Conservation (phyloP, 2,113 vertebrate genomes). For the Terrapene triunguis region DNA sequence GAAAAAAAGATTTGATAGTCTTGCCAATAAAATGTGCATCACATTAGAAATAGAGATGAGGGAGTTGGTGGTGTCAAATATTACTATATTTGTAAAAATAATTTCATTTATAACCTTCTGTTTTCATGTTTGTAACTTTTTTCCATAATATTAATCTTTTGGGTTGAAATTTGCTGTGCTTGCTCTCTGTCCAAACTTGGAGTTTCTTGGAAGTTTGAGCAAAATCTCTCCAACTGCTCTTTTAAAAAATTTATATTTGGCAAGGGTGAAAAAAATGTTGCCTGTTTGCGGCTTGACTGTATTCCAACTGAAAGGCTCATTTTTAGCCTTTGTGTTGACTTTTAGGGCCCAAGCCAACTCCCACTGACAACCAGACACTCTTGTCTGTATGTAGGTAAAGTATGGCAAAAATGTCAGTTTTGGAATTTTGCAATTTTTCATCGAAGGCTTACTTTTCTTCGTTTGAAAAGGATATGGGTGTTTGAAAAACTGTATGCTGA, state of each 20-base stretch:
- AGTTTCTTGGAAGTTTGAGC: neutral
- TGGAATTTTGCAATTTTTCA: too few relatives aligned
- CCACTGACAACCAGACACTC: neutral
- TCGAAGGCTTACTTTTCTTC: too few relatives aligned
- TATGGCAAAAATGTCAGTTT: neutral
- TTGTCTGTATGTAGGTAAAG: neutral
- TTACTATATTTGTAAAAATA: neutral
- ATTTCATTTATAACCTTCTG: neutral
- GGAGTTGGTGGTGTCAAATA: neutral
- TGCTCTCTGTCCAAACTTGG: slow-evolving; percentile 4
- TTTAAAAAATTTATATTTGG: neutral
- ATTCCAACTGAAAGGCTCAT: neutral
- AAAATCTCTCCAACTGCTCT: neutral
- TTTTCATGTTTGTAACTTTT: neutral
- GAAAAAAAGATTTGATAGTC: neutral
- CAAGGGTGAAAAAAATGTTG: neutral
- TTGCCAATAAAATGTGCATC: neutral
- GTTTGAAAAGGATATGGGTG: too few relatives aligned
- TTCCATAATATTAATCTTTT: neutral
- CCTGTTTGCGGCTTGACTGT: neutral
- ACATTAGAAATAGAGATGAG: accelerated
- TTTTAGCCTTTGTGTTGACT: neutral
- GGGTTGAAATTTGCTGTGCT: neutral
- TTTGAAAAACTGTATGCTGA: too few relatives aligned
- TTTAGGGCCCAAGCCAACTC: neutral